phyloP scores from a whole-genome alignment of 2,797 vertebrate species.

The Alca torda region DNA sequence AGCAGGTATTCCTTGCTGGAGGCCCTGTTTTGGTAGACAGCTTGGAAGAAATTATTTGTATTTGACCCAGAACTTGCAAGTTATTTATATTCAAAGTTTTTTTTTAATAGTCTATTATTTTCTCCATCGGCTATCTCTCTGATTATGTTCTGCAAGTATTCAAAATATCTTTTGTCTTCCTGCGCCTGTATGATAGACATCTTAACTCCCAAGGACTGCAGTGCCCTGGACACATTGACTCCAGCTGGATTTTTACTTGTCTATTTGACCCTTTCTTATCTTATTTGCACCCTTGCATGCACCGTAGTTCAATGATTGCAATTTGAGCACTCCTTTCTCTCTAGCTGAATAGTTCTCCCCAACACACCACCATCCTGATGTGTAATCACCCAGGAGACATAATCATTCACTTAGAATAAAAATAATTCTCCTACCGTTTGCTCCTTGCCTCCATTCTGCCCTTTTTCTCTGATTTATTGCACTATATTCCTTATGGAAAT shows the following conservation, averaged over 20 bases:
- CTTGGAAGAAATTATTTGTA: conserved; percentile 80
- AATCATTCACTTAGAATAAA: conserved; percentile 65
- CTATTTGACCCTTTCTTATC: not conserved
- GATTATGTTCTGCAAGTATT: not conserved
- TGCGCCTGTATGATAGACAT: not conserved
- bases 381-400: conserved; percentile 51
- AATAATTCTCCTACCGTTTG: conserved; percentile 39
- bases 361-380: not conserved
- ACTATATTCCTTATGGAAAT: conserved; percentile 57
- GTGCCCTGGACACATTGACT: rapidly evolving
- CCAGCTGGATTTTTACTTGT: not conserved
- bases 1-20: conserved; percentile 79
- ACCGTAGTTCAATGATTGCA: not conserved
- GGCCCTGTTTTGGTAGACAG: conserved; percentile 82
- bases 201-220: not conserved
- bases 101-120: not conserved
- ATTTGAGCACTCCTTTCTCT: not conserved
- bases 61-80: conserved; percentile 80
- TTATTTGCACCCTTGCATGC: not conserved
- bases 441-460: conserved; percentile 48
- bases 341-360: conserved; percentile 20
- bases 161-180: not conserved
- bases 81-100: conserved; percentile 79
- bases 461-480: conserved; percentile 64
- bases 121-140: not conserved